Conservation (phyloP, 1,140 invertebrate species). For the Phenacoccus solenopsis region DNA sequence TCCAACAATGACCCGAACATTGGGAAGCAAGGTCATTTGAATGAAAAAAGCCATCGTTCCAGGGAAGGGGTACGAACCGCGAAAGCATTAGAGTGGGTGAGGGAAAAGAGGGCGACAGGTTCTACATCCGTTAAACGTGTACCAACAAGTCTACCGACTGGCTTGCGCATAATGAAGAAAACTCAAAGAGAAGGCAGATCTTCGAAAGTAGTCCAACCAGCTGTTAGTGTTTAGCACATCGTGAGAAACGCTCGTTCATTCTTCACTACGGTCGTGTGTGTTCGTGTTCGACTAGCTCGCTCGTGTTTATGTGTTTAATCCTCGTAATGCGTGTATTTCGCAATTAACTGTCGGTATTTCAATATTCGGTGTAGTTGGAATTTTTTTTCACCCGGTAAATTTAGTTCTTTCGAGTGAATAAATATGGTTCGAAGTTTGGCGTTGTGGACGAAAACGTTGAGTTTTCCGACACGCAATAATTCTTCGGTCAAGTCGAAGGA, state of each 20-base stretch:
- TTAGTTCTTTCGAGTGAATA: not conserved
- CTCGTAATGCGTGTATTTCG: not conserved
- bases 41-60: not conserved
- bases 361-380: not conserved
- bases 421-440: constrained; percentile 66
- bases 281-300: not conserved
- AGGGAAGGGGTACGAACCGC: not conserved
- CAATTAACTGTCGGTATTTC: not conserved
- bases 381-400: not conserved
- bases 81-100: constrained; percentile 14
- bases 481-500: constrained; percentile 46
- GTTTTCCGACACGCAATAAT: constrained; percentile 66
- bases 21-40: constrained; percentile 5
- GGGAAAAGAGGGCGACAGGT: constrained; percentile 15
- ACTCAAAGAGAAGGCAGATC: not conserved
- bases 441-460: constrained; percentile 76
- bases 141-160: constrained; percentile 3
- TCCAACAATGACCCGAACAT: constrained; percentile 12
- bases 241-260: not conserved
- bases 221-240: not conserved
- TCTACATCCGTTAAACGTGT: constrained; percentile 16
- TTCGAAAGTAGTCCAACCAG: constrained; percentile 13
- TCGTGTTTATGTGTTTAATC: not conserved
- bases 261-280: not conserved
- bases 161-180: not conserved